These are phyloP conservation scores for Hypolimnas misippus DNA, from an alignment of 2,888 invertebrate species.

Conservation along the genomic window DNA sequence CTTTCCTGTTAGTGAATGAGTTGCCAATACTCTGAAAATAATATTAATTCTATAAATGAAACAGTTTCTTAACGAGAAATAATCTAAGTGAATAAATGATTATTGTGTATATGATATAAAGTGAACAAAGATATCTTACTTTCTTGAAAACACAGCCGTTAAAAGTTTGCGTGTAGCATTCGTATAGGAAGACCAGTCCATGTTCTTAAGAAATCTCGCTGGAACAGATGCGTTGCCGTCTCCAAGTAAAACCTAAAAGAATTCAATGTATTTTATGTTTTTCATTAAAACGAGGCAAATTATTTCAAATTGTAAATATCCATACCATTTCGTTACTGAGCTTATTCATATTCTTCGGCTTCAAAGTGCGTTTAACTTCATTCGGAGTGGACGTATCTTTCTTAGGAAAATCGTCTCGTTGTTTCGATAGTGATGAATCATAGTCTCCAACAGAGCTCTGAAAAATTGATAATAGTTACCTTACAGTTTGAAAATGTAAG, in stretches of 20 bases:
- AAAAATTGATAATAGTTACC: constrained; percentile 1
- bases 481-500: neutral
- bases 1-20: constrained; percentile 83
- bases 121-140: constrained; percentile 47
- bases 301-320: too few relatives aligned
- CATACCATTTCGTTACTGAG: constrained; percentile 40
- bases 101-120: too few relatives aligned
- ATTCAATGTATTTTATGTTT: neutral
- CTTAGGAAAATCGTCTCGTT: constrained; percentile 9
- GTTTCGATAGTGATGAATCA: constrained; percentile 5
- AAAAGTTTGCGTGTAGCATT: constrained; percentile 79
- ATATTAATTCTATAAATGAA: neutral
- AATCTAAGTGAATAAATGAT: too few relatives aligned
- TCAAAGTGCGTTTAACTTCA: constrained; percentile 30
- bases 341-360: constrained; percentile 28
- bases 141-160: constrained; percentile 73
- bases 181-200: constrained; percentile 79
- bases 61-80: neutral
- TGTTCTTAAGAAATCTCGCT: constrained; percentile 57
- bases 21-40: constrained; percentile 59
- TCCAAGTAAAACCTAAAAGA: constrained; percentile 54
- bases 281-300: neutral
- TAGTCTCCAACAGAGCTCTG: constrained; percentile 14
- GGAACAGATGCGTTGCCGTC: constrained; percentile 55
- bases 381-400: neutral